phyloP scores from a whole-genome alignment of 2,113 vertebrate species.

The Sus scrofa region DNA sequence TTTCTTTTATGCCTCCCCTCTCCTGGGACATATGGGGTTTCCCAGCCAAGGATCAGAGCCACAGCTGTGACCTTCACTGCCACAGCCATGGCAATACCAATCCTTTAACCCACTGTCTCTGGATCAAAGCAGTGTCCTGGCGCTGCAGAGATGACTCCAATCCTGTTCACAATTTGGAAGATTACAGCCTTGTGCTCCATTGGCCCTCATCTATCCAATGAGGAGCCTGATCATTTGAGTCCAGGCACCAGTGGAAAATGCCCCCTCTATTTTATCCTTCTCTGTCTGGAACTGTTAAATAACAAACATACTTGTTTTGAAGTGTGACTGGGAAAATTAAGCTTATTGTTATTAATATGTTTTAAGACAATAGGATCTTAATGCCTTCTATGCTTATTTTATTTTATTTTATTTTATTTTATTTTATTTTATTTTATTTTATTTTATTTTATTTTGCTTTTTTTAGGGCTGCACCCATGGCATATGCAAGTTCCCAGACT shows the following conservation, averaged over 20 bases:
- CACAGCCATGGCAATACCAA: too few relatives aligned
- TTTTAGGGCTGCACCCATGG: too few relatives aligned
- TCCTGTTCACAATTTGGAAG: neutral
- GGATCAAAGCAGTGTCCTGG: too few relatives aligned
- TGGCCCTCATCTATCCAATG: neutral
- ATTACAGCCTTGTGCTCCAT: neutral
- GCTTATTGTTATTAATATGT: neutral
- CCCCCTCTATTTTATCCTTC: neutral
- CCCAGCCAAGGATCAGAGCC: too few relatives aligned
- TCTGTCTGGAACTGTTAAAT: neutral
- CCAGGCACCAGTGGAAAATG: neutral
- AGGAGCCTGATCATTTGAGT: neutral
- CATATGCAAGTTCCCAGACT: too few relatives aligned
- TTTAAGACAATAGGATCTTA: neutral
- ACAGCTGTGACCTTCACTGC: too few relatives aligned
- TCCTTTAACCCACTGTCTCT: too few relatives aligned
- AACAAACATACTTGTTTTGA: neutral
- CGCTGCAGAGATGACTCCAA: too few relatives aligned
- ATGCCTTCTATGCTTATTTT: neutral
- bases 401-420: neutral
- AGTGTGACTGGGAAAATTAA: neutral
- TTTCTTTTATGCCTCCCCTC: too few relatives aligned
- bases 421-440: neutral
- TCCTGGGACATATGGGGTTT: too few relatives aligned
- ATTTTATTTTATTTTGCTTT: too few relatives aligned